Evolutionary conservation across 2,797 vertebrate genomes (phyloP).

Genomic region (Australoheros facetus): DNA sequence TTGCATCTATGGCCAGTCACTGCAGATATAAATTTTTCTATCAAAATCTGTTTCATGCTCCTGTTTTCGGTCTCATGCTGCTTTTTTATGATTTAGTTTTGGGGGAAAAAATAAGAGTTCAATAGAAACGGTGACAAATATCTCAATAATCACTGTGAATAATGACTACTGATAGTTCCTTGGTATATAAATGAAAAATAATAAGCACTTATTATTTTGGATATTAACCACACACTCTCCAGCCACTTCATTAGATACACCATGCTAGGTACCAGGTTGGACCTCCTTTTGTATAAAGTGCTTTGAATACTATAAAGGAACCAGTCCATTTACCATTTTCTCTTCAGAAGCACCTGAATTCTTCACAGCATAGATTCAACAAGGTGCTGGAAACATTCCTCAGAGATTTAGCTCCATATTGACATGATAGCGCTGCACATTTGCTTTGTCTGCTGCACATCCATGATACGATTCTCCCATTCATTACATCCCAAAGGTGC

Average conservation of each 20-base stretch:
- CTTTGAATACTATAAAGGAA: no score
- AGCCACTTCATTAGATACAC: not conserved
- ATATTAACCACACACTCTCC: not conserved
- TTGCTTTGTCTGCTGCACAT: not conserved
- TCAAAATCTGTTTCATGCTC: constrained; percentile 66
- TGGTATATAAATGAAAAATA: constrained; percentile 14
- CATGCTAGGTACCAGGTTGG: not conserved
- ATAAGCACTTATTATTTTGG: constrained; percentile 17
- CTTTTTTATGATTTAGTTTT: constrained; percentile 42
- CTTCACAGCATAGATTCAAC: not conserved
- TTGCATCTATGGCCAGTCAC: constrained; percentile 37
- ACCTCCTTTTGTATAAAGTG: no score
- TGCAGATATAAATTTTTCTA: constrained; percentile 50
- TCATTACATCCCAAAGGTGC: no score
- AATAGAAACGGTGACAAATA: constrained; percentile 21
- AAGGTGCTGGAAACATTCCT: not conserved
- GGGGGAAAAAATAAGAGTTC: constrained; percentile 18
- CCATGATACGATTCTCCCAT: no score
- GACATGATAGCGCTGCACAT: not conserved
- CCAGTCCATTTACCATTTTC: no score
- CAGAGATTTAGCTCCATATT: not conserved
- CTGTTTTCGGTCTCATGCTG: constrained; percentile 41
- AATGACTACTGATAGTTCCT: constrained; percentile 35
- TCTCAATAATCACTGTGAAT: not conserved
- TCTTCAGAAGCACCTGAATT: not conserved